Base-by-base conservation (phyloP, 2,888 invertebrate genomes). In the Drosophila kanekoi region DNA sequence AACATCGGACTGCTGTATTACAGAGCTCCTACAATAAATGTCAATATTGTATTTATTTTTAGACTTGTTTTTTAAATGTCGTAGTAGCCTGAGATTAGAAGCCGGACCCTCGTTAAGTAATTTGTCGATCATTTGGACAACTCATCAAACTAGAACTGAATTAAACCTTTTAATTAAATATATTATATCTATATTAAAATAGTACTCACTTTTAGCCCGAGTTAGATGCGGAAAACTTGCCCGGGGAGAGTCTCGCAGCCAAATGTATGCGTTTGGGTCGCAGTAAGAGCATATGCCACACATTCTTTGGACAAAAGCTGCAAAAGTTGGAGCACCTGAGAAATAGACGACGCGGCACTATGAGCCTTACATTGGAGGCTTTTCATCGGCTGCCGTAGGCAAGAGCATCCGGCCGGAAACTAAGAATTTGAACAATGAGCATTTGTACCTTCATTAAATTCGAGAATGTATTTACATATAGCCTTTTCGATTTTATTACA, bases 401-500 rank as follows among this genome's bases (percentile, higher is more conserved):
- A 6, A 3, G 10, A 14, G 8, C 10, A 10, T 13, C 5, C 18
- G 11, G 28, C 2, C 8, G 8, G 28, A 28, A 48, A 16, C 53
- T 65, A 35, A 18, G 52, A 65, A 16, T n/a, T 4, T 45, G 54
- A 52, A 57, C 35, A 48, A 47, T 20, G 9, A 45, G 6, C 44
- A 37, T 40, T 23, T 43, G 45, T 67, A 62, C 43, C 41, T 61
- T 66, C 62, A 73, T 78, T 59, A 74, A 57, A 63, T 38, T 63
- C 41, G 47, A 63, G 40, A 68, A 62, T 78, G 68, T 78, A 74
- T 78, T 76, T 79, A 75, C 63, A 78, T 69, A 69, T 78, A 76
- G 75, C 75, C 79, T 76, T 76, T 61, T 62, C 53, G 59, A 41
- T 69, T 74, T 73, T 68, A 78, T 74, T 75, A 78, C 74, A 76